phyloP scores from a whole-genome alignment of 1,140 invertebrate genomes.

The Bacillus rossius region DNA sequence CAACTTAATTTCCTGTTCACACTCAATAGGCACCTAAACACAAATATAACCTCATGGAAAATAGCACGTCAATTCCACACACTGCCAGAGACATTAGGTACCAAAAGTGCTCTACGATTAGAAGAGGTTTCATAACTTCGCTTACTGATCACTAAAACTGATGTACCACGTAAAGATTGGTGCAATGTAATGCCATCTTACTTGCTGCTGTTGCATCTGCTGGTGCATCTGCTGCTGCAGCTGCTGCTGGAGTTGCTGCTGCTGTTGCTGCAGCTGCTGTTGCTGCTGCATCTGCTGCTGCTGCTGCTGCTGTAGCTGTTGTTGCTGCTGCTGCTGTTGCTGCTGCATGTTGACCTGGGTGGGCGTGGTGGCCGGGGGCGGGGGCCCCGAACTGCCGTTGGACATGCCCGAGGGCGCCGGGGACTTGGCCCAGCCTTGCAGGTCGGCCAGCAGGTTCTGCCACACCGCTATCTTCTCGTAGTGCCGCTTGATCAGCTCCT shows the following conservation, averaged over 20 bases:
- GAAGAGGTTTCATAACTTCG: too few relatives aligned
- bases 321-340: conserved; percentile 46
- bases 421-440: conserved; percentile 51
- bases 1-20: too few relatives aligned
- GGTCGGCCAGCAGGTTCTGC: conserved; percentile 78
- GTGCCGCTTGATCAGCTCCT: conserved; percentile 80
- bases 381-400: conserved; percentile 12
- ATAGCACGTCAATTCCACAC: too few relatives aligned
- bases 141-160: too few relatives aligned
- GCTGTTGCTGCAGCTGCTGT: conserved; percentile 49
- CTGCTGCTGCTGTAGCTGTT: conserved; percentile 41
- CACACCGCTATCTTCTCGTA: conserved; percentile 86
- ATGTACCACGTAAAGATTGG: too few relatives aligned
- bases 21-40: too few relatives aligned
- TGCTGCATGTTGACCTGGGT: conserved; percentile 26
- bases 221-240: conserved; percentile 43
- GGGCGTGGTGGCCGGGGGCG: conserved; percentile 15
- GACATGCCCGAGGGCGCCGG: conserved; percentile 40
- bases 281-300: conserved; percentile 36
- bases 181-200: too few relatives aligned
- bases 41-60: too few relatives aligned
- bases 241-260: conserved; percentile 45
- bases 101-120: too few relatives aligned
- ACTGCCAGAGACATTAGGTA: too few relatives aligned
- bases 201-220: conserved; percentile 16